Base-by-base conservation (phyloP, 1,140 invertebrate species). In the Oedothorax gibbosus region DNA sequence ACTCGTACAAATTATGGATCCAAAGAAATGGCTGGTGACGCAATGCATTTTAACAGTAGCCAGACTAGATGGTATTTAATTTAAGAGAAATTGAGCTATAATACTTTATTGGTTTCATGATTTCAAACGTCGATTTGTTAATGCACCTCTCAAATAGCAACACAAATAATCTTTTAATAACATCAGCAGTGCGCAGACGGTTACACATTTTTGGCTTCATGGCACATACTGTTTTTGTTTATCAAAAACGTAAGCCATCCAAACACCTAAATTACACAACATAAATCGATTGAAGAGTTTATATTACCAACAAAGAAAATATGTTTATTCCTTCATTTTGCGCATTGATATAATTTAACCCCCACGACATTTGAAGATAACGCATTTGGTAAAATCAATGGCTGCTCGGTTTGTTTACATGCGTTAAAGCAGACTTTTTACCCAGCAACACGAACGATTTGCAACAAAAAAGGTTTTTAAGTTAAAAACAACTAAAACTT, bases 351-450 rank as follows among this genome's bases (percentile, higher is more conserved):
- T 62, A 1, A 62, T 62, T 15, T 62, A 62, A 18, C 12, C 12
- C 57, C 18, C 12, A 12, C 35, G 35, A 35, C 35, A 35, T 57
- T 75, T 35, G 2, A 64, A 11, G 57, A 56, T 18, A 73, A 62
- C 81, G 81, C 72, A 84, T 15, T 84, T 56, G 8, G 18, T 11
- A 60, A 64, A 56, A 75, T 75, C 65, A 66, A 84, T 84, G 81
- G 81, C 81, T 82, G 81, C 60, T 75, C 69, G 57, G 81, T 84
- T 84, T 84, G 81, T 84, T 84, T 84, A 84, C 81, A 84, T 84
- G 81, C 68, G 76, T 21, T 18, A 50, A 79, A 71, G 15, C 10
- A 73, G 66, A 54, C 64, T 62, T 76, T 54, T 53, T 9, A 75
- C 7, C 12, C 7, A 12, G n/a, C 49, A 71, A 71, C 8, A 50